Evolutionary conservation across 2,113 vertebrate species (phyloP).

Genomic region (Bubo bubo): DNA sequence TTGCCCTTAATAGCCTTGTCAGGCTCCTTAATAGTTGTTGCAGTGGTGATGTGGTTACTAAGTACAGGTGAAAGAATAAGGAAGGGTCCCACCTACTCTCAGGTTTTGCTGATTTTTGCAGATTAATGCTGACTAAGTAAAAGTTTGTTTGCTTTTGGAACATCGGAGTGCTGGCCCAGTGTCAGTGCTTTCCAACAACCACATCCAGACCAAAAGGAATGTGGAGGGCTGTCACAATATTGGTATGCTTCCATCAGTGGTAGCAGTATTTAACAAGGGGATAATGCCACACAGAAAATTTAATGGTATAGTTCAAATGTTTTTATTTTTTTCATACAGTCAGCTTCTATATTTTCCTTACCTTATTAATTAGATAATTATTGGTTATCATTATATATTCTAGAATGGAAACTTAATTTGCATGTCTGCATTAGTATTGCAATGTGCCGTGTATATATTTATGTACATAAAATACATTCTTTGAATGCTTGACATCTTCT

Average conservation of each 20-base stretch:
- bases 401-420: neutral
- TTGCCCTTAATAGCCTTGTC: no score
- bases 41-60: neutral
- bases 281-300: neutral
- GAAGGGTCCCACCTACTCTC: neutral
- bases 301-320: neutral
- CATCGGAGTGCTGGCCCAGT: neutral
- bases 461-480: neutral
- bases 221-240: neutral
- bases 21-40: neutral
- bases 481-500: neutral
- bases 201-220: neutral
- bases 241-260: neutral
- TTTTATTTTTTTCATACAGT: neutral
- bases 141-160: neutral
- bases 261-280: neutral
- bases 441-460: neutral
- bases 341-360: neutral
- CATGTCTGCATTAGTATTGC: fast-evolving
- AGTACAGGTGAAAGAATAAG: neutral
- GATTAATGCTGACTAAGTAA: neutral
- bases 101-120: neutral
- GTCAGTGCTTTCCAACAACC: neutral
- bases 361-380: neutral
- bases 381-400: neutral